Evolutionary conservation across 2,888 invertebrate genomes (phyloP), one percentile per base, ranked within the genome.

Genomic region (Stenodema calcarata): DNA sequence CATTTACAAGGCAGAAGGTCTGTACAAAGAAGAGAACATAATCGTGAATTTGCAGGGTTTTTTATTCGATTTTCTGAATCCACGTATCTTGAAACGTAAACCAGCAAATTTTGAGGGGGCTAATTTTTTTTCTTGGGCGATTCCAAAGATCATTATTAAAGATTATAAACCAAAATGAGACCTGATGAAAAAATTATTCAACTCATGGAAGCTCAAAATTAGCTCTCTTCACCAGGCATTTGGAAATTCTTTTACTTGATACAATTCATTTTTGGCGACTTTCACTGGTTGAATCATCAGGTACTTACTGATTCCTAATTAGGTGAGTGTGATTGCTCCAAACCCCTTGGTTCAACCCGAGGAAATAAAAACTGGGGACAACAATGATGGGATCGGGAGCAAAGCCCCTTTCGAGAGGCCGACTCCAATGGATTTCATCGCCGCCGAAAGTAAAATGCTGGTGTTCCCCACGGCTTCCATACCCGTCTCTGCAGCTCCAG

Each of bases 281-380:
- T 50, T 50, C 9, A 27, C 7, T 62, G 62, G 62, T 23, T n/a
- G 12, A 62, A 23, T 62, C 27, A 62, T 62, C 9, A 23, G 23
- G 62, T 62, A 18, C 62, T 62, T 62, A 18, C 62, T 62, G 27
- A 62, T 62, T 4, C 23, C 75, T 44, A 18, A 44, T 35, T 41
- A 81, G 47, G 88, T 89, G n/a, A 90, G 90, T 88, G 90, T 90
- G 28, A 90, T 90, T 47, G 90, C 89, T 1, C 85, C 89, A 4
- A 90, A 89, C 86, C 89, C 84, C 16, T 79, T 86, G 23, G 86
- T 87, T 73, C 76, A 42, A 28, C 70, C 81, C 18, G 81, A 81
- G n/a, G 86, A 86, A 81, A 28, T 47, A 41, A 84, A 73, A 73
- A 11, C 41, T 2, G 27, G 28, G 28, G 80, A 80, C 23, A 35